These are phyloP conservation scores for Tetrapedia diversipes DNA, from an alignment of 2,888 invertebrate species.

Conservation along the genomic window DNA sequence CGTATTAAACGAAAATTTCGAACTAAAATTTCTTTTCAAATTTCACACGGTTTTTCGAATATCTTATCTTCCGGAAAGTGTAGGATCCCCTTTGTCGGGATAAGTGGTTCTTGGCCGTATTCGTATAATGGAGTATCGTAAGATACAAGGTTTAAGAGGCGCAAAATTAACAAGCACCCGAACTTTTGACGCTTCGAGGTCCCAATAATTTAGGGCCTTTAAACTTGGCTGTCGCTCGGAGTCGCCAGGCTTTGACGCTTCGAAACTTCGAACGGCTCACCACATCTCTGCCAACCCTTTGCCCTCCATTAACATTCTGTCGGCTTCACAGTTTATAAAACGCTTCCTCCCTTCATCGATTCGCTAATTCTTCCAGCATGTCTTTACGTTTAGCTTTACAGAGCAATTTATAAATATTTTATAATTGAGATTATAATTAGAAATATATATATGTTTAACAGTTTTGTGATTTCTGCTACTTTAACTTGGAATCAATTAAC, in stretches of 20 bases:
- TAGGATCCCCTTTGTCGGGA: background rate
- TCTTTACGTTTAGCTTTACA: too few relatives aligned
- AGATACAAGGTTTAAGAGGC: constrained; percentile 31
- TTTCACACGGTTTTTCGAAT: background rate
- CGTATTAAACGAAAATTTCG: background rate
- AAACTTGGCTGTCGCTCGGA: constrained; percentile 30
- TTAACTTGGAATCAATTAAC: too few relatives aligned
- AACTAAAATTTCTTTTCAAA: background rate
- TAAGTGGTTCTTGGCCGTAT: constrained; percentile 7
- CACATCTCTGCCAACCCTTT: background rate
- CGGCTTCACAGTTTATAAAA: constrained; percentile 2
- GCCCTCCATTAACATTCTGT: constrained; percentile 1
- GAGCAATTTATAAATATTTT: too few relatives aligned
- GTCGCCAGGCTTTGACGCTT: constrained; percentile 29
- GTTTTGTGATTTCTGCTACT: too few relatives aligned
- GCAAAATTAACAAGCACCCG: constrained; percentile 17
- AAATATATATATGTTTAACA: too few relatives aligned
- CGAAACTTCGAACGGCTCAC: constrained; percentile 21
- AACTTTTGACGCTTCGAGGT: constrained; percentile 37
- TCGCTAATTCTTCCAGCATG: too few relatives aligned
- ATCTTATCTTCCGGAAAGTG: constrained; percentile 18
- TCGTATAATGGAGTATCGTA: constrained; percentile 19
- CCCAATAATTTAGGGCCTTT: constrained; percentile 39
- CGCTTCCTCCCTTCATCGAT: background rate
- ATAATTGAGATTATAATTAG: too few relatives aligned